Base-by-base conservation (phyloP, 1,140 invertebrate species). In the Drosophila ogumai region DNA sequence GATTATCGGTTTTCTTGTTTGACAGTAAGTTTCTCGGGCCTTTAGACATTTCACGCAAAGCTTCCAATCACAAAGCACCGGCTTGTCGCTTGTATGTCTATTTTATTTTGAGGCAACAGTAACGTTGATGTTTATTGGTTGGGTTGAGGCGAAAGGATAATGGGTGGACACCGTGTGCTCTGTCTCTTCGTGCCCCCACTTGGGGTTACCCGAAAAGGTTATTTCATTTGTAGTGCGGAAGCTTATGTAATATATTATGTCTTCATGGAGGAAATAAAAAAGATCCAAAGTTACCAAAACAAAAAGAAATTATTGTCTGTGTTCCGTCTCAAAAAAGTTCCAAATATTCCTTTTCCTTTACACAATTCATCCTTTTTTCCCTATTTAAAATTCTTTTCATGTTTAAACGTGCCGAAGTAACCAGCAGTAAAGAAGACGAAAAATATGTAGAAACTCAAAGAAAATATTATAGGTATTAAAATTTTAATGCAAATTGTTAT, bases 401-500 rank as follows among this genome's bases (percentile, higher is more conserved):
- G 81, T 68, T 74, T 74, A 90, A 90, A 68, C 72, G 64, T 76
- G 54, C 81, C 65, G 59, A 85, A 79, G 57, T 43, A 64, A 41
- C 38, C 22, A 55, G 56, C 8, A 41, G 50, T 32, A 17, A 43
- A 17, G 7, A 68, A 65, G 57, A 49, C 12, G 32, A 28, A 66
- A 65, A 49, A 72, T n/a, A 77, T 57, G 63, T 49, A 65, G 75
- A 64, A 74, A 78, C 69, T 69, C 63, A 69, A 81, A 69, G 59
- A 59, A 90, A 90, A 90, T 90, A 90, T 90, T 90, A 85, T 58
- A 81, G 81, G 85, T 81, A 85, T 90, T 90, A 90, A 71, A 81
- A 85, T 85, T 85, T 76, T 90, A 85, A 90, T 85, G 86, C 86
- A 90, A 90, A 90, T 85, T 90, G 81, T 90, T 90, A 90, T 90